A percentile compares a stretch with the other conserved stretches of the same genome.
These are phyloP conservation scores for Engraulis encrasicolus DNA, from an alignment of 2,113 vertebrate species.

Conservation along the genomic window DNA sequence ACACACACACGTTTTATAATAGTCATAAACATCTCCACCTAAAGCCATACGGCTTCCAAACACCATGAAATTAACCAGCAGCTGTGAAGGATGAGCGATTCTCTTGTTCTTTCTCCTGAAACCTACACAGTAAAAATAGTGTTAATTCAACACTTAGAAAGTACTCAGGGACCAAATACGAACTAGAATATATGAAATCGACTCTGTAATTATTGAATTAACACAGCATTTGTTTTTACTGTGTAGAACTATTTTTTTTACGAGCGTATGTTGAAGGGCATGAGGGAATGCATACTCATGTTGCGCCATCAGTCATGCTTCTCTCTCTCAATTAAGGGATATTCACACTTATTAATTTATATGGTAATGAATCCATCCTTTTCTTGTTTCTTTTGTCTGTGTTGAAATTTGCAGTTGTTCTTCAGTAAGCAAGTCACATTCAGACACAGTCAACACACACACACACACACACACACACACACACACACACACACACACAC, in stretches of 20 bases:
- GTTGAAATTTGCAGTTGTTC: not conserved
- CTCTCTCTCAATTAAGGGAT: conserved; percentile 30
- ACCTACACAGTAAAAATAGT: no score
- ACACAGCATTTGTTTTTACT: no score
- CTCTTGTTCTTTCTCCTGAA: not conserved
- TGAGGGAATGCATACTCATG: not conserved
- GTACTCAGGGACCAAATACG: no score
- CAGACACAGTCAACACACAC: not conserved
- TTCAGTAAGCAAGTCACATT: conserved; percentile 6
- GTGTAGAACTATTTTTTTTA: conserved; percentile 12
- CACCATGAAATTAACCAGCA: conserved; percentile 56
- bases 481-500: no score
- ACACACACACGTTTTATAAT: no score
- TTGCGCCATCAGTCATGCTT: not conserved
- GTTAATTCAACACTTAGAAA: no score
- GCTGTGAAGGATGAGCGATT: conserved; percentile 27
- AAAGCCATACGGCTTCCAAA: conserved; percentile 47
- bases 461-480: no score
- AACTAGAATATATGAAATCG: no score
- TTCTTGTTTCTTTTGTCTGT: conserved; percentile 5
- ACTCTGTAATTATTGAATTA: no score
- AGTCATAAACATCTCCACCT: conserved; percentile 50
- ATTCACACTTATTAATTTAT: conserved; percentile 44
- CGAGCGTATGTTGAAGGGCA: conserved; percentile 4
- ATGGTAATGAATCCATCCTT: conserved; percentile 34